Evolutionary conservation across 2,113 vertebrate species (phyloP), one percentile per base, ranked within the genome.

Genomic region (Motacilla tschutschensis): DNA sequence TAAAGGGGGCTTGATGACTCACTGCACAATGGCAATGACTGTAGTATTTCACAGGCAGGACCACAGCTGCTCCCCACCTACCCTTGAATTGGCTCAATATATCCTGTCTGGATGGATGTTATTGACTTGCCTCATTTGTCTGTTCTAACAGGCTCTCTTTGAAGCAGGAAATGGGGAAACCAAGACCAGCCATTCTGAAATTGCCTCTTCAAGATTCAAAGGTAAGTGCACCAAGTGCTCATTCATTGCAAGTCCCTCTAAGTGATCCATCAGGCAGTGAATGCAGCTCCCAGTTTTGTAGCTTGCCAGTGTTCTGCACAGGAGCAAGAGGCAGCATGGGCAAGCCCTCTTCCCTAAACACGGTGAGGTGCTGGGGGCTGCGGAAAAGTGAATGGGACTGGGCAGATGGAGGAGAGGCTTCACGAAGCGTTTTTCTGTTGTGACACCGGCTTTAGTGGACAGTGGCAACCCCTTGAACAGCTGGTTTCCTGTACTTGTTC

Each of bases 71-170:
- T 97, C 89, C 93, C 94, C 96, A 96, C 97, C 97, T 96, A 91
- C 95, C 95, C 95, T 97, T 94, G 97, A 98, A 98, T 97, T 98
- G 97, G 96, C 96, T 98, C 98, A 95, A 97, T 98, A 97, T 96
- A 97, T 96, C 96, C 97, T 97, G 96, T 97, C 96, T 21, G 72
- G 87, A 87, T 92, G 89, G 94, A 92, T 94, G 91, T 95, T 97
- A 97, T 94, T 96, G 97, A 96, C 95, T 97, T 96, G 95, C 96
- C 93, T 98, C 94, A 83, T 96, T 94, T 96, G 85, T 96, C 95
- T 95, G 89, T 88, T 75, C 85, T 95, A 96, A 94, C 77, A 75
- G 79, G 73, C 85, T 96, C 92, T 94, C 95, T 96, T 96, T 94
- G 95, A 90, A 92, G 78, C 90, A 96, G 94, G 90, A 96, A 96